phyloP scores from a whole-genome alignment of 2,113 vertebrate species.

The Oenanthe melanoleuca region DNA sequence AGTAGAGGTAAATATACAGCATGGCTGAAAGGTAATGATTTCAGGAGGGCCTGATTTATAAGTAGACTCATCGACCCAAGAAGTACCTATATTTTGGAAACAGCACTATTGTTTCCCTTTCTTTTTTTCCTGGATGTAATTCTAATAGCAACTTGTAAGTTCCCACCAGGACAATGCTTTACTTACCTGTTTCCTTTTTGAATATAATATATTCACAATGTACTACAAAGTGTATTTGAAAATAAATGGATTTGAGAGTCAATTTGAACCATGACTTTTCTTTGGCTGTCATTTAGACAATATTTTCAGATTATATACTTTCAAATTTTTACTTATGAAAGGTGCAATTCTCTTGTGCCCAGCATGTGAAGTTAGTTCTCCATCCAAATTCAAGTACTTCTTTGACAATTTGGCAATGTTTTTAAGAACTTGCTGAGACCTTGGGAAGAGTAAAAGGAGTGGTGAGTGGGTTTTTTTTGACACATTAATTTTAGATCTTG shows the following conservation, averaged over 20 bases:
- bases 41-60: not conserved
- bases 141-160: not conserved
- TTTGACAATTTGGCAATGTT: not conserved
- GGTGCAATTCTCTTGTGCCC: not conserved
- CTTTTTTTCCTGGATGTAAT: not conserved
- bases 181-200: not conserved
- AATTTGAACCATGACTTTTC: not conserved
- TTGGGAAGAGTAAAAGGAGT: not conserved
- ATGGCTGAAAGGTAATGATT: not conserved
- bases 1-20: conserved; percentile 6
- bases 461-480: not conserved
- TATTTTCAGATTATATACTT: not conserved
- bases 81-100: not conserved
- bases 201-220: not conserved
- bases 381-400: not conserved
- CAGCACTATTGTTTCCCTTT: not conserved
- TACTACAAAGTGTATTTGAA: not conserved
- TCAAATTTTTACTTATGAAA: not conserved
- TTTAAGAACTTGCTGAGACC: not conserved
- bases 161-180: not conserved
- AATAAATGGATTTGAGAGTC: not conserved
- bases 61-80: not conserved
- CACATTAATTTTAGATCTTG: not conserved
- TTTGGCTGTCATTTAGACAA: not conserved
- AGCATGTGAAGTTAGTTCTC: not conserved